Conservation (phyloP, 2,113 vertebrate genomes). For the Pelusios castaneus region DNA sequence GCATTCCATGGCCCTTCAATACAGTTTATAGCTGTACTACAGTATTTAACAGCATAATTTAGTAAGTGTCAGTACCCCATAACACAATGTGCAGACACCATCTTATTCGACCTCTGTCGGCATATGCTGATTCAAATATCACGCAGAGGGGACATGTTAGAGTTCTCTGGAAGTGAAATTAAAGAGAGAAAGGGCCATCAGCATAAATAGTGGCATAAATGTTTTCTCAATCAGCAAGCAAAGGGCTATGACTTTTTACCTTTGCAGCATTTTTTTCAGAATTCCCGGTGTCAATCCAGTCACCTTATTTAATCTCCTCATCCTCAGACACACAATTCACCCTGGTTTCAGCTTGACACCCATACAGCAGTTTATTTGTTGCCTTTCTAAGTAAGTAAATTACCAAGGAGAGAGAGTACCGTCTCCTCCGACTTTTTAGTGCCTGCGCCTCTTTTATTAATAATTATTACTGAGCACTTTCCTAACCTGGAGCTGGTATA, state of each 20-base stretch:
- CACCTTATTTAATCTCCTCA: background rate
- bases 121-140: background rate
- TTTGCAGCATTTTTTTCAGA: background rate
- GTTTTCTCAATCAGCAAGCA: background rate
- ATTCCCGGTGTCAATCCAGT: background rate
- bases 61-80: constrained; percentile 60
- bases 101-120: constrained; percentile 64
- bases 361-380: background rate
- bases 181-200: constrained; percentile 31
- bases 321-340: background rate
- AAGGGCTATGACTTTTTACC: constrained; percentile 9
- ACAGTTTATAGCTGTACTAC: constrained; percentile 71
- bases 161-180: constrained; percentile 58
- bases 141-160: background rate
- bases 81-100: constrained; percentile 8
- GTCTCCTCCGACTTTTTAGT: background rate
- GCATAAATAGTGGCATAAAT: constrained; percentile 25
- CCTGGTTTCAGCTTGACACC: background rate
- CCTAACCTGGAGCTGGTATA: background rate
- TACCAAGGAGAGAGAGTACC: background rate
- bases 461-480: background rate
- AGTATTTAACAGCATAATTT: constrained; percentile 76
- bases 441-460: background rate
- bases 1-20: constrained; percentile 63
- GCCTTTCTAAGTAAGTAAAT: background rate